A percentile compares a stretch with the other conserved stretches of the same genome.
Evolutionary conservation across 2,797 vertebrate species (phyloP).

Genomic region (Echeneis naucrates): DNA sequence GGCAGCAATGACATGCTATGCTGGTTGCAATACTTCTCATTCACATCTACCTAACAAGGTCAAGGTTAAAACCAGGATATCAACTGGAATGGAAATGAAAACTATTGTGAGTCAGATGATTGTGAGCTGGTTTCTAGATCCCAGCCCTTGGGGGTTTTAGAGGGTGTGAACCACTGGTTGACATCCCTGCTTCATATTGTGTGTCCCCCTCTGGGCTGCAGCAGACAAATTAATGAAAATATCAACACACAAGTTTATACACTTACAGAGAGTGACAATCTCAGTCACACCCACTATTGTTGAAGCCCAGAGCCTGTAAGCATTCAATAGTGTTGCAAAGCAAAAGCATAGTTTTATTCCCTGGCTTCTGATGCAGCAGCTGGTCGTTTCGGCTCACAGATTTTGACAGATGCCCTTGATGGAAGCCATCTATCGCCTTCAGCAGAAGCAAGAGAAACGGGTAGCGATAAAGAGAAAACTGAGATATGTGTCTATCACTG

Average conservation of each 20-base stretch:
- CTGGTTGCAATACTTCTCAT: not conserved
- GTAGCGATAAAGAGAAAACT: conserved; percentile 52
- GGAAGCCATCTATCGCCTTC: conserved; percentile 65
- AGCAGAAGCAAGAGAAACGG: conserved; percentile 51
- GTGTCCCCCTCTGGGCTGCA: conserved; percentile 19
- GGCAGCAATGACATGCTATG: no score
- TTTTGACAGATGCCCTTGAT: conserved; percentile 73
- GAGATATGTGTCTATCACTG: conserved; percentile 73
- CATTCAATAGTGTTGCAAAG: conserved; percentile 48
- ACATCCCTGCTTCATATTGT: conserved; percentile 32
- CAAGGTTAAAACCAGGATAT: not conserved
- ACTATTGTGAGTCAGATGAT: not conserved
- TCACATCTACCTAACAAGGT: conserved; percentile 1
- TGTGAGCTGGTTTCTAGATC: conserved; percentile 2
- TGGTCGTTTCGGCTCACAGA: conserved; percentile 64
- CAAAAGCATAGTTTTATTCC: conserved; percentile 52
- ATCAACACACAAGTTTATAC: conserved; percentile 15
- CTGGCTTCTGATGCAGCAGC: conserved; percentile 53
- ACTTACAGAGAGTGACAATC: conserved; percentile 42
- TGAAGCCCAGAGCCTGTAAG: conserved; percentile 52
- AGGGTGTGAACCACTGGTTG: conserved; percentile 43
- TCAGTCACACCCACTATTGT: conserved; percentile 54
- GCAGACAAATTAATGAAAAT: conserved; percentile 49
- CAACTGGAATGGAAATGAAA: not conserved
- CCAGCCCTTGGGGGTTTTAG: not conserved